Evolutionary conservation across 2,797 vertebrate species (phyloP).

Genomic region (Hydrophis major): DNA sequence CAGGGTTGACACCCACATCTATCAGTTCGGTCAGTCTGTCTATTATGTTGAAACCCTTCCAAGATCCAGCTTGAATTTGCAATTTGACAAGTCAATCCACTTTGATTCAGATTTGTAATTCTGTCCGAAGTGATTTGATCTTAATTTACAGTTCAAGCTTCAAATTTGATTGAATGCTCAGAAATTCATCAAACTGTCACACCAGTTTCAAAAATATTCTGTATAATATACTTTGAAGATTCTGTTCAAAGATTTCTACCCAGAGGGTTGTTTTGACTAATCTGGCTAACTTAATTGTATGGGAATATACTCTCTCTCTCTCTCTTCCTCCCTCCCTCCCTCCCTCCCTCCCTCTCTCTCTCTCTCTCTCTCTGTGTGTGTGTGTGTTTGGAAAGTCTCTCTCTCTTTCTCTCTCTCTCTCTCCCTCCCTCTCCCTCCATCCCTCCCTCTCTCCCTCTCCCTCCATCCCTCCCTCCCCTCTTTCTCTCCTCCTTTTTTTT

Average conservation of each 20-base stretch:
- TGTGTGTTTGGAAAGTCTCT: background rate
- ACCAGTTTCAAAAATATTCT: background rate
- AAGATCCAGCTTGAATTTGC: background rate
- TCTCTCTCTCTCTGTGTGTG: background rate
- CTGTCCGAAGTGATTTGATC: background rate
- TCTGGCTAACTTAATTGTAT: background rate
- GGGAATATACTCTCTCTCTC: background rate
- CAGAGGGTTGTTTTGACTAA: background rate
- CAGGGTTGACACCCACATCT: no score
- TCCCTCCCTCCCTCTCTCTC: background rate
- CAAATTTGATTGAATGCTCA: background rate
- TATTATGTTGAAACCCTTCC: background rate
- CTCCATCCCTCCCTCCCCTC: fast-evolving
- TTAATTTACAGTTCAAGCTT: background rate
- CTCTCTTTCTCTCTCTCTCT: fast-evolving
- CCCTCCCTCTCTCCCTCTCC: no score
- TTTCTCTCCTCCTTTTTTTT: background rate
- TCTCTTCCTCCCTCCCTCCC: fast-evolving
- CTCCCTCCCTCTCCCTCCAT: no score
- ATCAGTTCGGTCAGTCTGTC: background rate
- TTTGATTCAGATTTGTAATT: background rate
- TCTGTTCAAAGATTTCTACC: background rate
- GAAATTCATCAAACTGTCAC: background rate
- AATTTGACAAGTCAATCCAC: background rate
- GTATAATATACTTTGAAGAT: background rate